Base-by-base conservation (phyloP, 1,140 invertebrate genomes). In the Drosophila parabipectinata region DNA sequence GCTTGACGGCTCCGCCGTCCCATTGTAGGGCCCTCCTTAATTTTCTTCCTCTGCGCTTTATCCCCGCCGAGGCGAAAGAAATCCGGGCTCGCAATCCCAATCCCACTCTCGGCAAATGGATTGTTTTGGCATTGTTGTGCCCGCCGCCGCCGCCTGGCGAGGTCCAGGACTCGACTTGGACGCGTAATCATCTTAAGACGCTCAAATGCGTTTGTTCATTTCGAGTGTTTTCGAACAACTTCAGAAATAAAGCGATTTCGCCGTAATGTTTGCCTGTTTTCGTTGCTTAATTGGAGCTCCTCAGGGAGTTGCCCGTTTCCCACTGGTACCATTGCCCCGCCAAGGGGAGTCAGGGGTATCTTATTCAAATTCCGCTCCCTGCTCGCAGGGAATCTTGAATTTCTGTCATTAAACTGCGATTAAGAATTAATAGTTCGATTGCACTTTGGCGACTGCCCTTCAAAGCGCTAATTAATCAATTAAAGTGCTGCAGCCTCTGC, bases 141-240 rank as follows among this genome's bases (percentile, higher is more conserved):
- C 37, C 30, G 2, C 34, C 34, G 32, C 30, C 9, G 15, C 2
- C 24, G 24, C 24, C 5, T 26, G 28, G 34, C 5, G 28, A 12
- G 3, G 10, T 3, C 10, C 10, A 10, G 34, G 10, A 57, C 67
- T 51, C 59, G 52, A 34, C 28, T 21, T 41, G 30, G 48, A 21
- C 52, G 8, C 77, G 83, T 87, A 88, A 87, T 87, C 82, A 82
- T 82, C 82, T 88, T 88, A 87, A 87, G 82, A 82, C 82, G 75
- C 74, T 87, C 78, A 88, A 87, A 87, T 82, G 78, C 73, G 82
- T 87, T 87, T 87, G 74, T 60, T 68, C 69, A 67, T 74, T 77
- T 80, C 75, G 73, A 84, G 78, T 80, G 77, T 79, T 83, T 79
- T 47, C 44, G 41, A 54, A 62, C 48, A 62, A 57, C 67, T 71